Evolutionary conservation across 2,797 vertebrate species (phyloP), one percentile per base, ranked within the genome.

Genomic region (Gallinago nigripennis): DNA sequence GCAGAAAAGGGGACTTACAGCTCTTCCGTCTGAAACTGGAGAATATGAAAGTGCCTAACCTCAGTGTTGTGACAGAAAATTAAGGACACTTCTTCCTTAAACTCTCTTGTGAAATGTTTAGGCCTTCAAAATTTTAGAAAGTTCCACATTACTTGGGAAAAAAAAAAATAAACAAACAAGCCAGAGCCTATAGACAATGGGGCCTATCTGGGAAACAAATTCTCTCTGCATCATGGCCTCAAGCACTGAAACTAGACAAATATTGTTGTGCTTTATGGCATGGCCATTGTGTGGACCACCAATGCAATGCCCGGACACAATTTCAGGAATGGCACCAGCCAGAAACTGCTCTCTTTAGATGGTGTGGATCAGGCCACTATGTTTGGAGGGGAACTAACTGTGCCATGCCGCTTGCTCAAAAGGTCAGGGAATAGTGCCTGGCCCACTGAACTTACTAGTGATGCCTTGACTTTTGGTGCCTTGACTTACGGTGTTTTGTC

Each of bases 281-380:
- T 7, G 16, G 48, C 5, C 50, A 4, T 23, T 28, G 39, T 8
- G 2, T 12, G 33, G 12, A 4, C 9, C 6, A 2, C 5, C 41
- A 51, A 8, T 16, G 48, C 35, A 78, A 6, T 8, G 24, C 5
- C 73, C 31, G 61, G 33, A 30, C 57, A 68, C 12, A 76, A n/a
- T 15, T 79, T 20, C 45, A 16, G 20, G 63, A 72, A 37, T 1
- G 9, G 20, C 33, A 82, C 4, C 3, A 3, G 25, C 9, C 37
- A 61, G 54, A 51, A 21, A 19, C 21, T 68, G 17, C 15, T 81
- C n/a, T 58, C 18, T 41, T 72, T 78, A 48, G 23, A 16, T 60
- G 25, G 9, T 1, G 1, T 51, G 16, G 15, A 75, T 65, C 27
- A 43, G 17, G 35, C 39, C 24, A 33, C 23, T 43, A 1, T 31